A percentile compares a stretch with the other conserved stretches of the same genome.
Evolutionary conservation across 2,797 vertebrate genomes (phyloP).

Genomic region (Premnoplex brunnescens): DNA sequence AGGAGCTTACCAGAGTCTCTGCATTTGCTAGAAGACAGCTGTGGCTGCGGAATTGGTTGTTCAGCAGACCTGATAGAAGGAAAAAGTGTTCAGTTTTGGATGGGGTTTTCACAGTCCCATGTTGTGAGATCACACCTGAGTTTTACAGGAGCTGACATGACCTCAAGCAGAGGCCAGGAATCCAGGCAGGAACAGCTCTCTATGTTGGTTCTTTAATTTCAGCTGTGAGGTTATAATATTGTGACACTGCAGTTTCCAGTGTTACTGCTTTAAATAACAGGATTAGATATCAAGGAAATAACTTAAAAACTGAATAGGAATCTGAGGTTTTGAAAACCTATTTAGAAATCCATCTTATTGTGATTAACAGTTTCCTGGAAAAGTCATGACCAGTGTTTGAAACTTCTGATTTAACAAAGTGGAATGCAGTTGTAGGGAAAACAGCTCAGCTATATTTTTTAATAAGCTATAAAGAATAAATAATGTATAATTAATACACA

Average conservation of each 20-base stretch:
- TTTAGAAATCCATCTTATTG: background rate
- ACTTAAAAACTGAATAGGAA: background rate
- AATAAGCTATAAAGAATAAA: background rate
- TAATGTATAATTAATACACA: background rate
- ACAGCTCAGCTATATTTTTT: background rate
- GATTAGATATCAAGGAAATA: background rate
- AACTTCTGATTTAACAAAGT: background rate
- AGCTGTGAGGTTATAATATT: background rate
- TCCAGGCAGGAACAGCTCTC: background rate
- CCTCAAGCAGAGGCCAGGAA: background rate
- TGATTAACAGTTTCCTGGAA: background rate
- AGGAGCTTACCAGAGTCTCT: background rate
- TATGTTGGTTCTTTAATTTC: background rate
- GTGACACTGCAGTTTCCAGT: background rate
- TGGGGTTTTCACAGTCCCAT: background rate
- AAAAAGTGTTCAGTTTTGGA: background rate
- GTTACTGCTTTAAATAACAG: background rate
- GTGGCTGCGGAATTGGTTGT: too few species aligned
- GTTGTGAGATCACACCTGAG: accelerated
- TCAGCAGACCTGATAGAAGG: background rate
- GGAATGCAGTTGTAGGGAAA: background rate
- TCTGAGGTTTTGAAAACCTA: background rate
- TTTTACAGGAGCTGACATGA: background rate
- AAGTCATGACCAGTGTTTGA: background rate
- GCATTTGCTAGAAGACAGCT: background rate